Evolutionary conservation across 23 tunicate genomes (phyloP).

Genomic region (Styela clava): DNA sequence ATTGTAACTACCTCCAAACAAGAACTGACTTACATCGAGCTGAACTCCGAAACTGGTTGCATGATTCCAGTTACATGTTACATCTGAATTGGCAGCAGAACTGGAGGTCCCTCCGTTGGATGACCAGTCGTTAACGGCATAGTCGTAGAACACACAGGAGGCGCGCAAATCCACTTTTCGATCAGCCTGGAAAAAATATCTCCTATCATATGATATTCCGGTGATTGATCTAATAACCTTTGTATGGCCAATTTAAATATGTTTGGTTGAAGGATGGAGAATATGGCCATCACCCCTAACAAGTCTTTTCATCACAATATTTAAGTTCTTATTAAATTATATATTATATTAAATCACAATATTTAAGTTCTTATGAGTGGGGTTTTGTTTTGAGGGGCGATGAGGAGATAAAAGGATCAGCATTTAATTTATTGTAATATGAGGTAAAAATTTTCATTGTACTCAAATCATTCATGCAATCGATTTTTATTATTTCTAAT

Average conservation of each 20-base stretch:
- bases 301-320: neutral
- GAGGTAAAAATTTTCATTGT: too few relatives aligned
- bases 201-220: neutral
- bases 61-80: constrained; percentile 14
- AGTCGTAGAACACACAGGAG: constrained; percentile 25
- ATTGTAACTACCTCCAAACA: too few relatives aligned
- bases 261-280: too few relatives aligned
- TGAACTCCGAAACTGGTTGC: constrained; percentile 1
- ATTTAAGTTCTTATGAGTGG: too few relatives aligned
- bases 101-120: constrained; percentile 1
- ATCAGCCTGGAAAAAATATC: neutral
- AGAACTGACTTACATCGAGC: neutral
- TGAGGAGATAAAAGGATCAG: too few relatives aligned
- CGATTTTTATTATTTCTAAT: too few relatives aligned
- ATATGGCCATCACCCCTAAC: too few relatives aligned
- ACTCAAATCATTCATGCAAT: too few relatives aligned
- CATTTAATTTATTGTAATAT: too few relatives aligned
- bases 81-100: neutral
- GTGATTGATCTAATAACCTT: too few relatives aligned
- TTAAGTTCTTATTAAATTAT: neutral
- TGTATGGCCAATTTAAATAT: too few relatives aligned
- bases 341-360: neutral
- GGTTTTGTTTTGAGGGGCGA: too few relatives aligned
- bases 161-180: neutral
- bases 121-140: constrained; percentile 8